Percentiles rank a stretch among this genome's conserved stretches.
Conservation (phyloP, 2,113 vertebrate genomes). For the Leiothrix lutea region DNA sequence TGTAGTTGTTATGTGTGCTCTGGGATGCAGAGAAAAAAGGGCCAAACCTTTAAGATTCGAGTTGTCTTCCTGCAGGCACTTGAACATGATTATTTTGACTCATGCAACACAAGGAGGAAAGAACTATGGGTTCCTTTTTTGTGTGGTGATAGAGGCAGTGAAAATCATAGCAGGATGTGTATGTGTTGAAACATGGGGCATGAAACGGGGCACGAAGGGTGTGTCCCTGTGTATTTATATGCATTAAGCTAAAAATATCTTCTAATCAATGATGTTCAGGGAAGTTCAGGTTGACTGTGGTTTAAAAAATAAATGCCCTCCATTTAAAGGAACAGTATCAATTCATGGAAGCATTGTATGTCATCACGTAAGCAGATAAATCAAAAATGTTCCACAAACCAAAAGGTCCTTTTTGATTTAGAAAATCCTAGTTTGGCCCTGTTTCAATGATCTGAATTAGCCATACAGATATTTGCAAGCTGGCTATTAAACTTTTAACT, state of each 20-base stretch:
- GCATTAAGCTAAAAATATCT: not conserved
- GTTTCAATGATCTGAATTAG: not conserved
- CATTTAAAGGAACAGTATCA: not conserved
- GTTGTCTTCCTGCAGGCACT: not conserved
- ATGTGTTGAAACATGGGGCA: not conserved
- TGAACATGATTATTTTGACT: not conserved
- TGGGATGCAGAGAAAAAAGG: not conserved
- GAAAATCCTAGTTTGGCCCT: not conserved
- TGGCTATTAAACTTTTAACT: not conserved
- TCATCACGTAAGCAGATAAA: not conserved
- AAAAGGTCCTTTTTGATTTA: not conserved
- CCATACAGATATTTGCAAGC: not conserved
- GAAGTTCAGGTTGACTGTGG: not conserved
- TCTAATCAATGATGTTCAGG: not conserved
- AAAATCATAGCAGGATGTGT: not conserved
- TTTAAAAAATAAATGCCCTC: not conserved
- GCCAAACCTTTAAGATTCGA: not conserved
- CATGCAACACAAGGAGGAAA: not conserved
- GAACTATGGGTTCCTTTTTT: not conserved
- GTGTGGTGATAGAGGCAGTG: not conserved
- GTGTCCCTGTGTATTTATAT: not conserved
- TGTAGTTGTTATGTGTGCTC: not conserved
- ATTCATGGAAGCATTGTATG: not conserved
- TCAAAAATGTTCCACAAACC: not conserved
- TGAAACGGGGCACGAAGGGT: fast-evolving